Base-by-base conservation (phyloP, 1,140 invertebrate genomes). In the Limonius californicus region DNA sequence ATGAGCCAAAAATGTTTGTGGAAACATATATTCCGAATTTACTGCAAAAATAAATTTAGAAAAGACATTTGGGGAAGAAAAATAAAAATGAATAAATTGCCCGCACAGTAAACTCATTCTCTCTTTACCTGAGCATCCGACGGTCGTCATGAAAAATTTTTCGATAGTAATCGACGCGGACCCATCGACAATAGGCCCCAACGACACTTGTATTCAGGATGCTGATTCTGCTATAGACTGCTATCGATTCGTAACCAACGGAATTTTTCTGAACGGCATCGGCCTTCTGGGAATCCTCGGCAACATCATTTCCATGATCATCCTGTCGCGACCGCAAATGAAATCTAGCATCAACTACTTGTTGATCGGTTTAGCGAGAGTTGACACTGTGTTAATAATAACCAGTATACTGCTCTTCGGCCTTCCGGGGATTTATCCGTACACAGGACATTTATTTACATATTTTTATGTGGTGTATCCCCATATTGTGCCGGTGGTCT, bases 281-380 rank as follows among this genome's bases (percentile, higher is more conserved):
- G 91, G 92, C 53, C 70, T 89, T 0, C 85, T 94, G 20, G 95
- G 95, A 0, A 86, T 97, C 23, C 79, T 97, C 1, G 94, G 94
- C 56, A 97, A 97, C 75, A 81, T 89, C 18, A 87, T 97, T 14
- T 91, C 92, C 0, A 93, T 96, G 80, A 87, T 94, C 16, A 94
- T 98, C 21, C 80, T 97, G 7, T 92, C 89, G 11, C 83, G 93
- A 30, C 93, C 92, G 0, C 92, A 95, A 71, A 97, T 97, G 94
- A 85, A 89, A 67, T 95, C 92, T 7, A 95, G 93, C 66, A 95
- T 97, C 67, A 97, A 97, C 79, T 95, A 94, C 72, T 83, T 96
- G 61, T 83, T 97, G 2, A 92, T 92, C 39, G 93, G 93, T 1
- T 82, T 97, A 27, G 94, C 95, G 0, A 85, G 90, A 69, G 95